These are phyloP conservation scores for Ptilodon capucinus DNA, from an alignment of 2,888 invertebrate species.

Conservation along the genomic window DNA sequence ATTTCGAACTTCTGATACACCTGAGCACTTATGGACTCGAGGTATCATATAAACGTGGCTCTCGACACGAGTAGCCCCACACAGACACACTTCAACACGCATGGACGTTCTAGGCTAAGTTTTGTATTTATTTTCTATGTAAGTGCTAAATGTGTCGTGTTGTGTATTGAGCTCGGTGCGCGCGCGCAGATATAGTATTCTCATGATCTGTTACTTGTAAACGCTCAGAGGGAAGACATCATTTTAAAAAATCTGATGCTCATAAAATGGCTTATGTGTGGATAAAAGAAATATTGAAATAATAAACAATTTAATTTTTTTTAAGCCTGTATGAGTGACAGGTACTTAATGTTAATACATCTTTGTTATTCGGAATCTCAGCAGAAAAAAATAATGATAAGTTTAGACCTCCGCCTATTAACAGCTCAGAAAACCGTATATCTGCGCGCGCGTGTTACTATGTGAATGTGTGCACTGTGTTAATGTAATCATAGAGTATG, in stretches of 20 bases:
- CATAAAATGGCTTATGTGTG: too few species aligned
- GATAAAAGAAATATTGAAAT: too few species aligned
- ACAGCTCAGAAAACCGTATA: conserved; percentile 1
- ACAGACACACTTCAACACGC: conserved; percentile 16
- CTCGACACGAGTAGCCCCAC: background rate
- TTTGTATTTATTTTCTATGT: conserved; percentile 62
- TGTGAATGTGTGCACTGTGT: background rate
- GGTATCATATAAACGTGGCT: background rate
- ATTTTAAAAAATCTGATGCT: too few species aligned
- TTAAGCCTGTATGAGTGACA: too few species aligned
- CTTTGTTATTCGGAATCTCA: too few species aligned
- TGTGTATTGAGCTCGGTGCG: conserved; percentile 30
- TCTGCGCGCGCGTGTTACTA: conserved; percentile 2
- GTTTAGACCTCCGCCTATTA: background rate
- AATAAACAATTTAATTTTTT: too few species aligned
- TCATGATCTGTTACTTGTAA: background rate
- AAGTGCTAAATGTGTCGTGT: conserved; percentile 62
- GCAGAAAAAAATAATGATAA: too few species aligned
- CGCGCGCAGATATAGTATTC: conserved; percentile 35
- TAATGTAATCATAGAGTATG: background rate
- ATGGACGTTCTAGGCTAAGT: conserved; percentile 40
- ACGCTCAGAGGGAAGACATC: too few species aligned
- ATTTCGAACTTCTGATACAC: too few species aligned
- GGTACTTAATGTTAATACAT: too few species aligned
- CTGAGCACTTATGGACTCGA: too few species aligned